These are phyloP conservation scores for Psittacula derbiana DNA, from an alignment of 2,797 vertebrate genomes.

Conservation along the genomic window DNA sequence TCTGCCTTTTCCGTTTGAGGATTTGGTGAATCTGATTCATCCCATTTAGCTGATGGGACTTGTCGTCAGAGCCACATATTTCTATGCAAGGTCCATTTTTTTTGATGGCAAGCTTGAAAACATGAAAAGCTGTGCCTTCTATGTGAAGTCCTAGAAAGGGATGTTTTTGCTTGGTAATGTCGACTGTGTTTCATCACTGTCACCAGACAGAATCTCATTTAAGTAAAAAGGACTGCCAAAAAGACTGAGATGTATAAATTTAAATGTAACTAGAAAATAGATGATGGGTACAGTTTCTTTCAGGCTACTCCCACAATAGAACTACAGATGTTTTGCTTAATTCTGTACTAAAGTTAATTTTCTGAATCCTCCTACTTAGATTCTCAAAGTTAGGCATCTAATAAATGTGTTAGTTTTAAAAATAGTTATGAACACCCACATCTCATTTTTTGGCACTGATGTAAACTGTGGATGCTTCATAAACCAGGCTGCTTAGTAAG, in stretches of 20 bases:
- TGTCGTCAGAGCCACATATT: background rate
- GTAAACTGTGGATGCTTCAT: background rate
- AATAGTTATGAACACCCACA: background rate
- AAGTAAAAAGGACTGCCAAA: background rate
- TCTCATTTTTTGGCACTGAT: background rate
- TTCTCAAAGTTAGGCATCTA: background rate
- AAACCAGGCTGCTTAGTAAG: background rate
- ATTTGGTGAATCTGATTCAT: background rate
- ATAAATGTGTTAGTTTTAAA: background rate
- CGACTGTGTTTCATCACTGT: background rate
- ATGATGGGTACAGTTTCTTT: background rate
- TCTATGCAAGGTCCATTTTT: background rate
- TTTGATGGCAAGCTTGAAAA: background rate
- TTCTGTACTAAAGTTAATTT: background rate
- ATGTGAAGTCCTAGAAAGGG: background rate
- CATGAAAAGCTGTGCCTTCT: background rate
- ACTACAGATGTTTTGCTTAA: background rate
- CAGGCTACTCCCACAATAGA: background rate
- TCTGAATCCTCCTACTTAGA: background rate
- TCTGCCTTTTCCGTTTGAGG: background rate
- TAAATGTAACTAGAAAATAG: background rate
- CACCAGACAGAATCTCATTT: background rate
- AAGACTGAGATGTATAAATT: background rate
- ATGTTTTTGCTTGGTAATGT: background rate
- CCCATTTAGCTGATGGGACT: rapidly evolving